Base-by-base conservation (phyloP, 1,140 invertebrate genomes). In the Elymnias hypermnestra region DNA sequence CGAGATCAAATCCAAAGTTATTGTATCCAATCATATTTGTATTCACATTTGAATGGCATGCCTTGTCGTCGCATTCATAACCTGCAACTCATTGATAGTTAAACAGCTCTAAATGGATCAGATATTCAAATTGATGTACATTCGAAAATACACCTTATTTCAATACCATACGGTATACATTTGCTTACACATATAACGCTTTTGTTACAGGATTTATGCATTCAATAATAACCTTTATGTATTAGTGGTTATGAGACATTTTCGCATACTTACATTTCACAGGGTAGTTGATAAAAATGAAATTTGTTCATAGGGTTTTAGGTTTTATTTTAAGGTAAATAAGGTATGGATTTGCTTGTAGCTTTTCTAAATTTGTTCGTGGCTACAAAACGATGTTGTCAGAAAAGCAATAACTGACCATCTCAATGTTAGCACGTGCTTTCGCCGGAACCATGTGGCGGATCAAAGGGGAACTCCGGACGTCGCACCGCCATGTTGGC, bases 381-480 rank as follows among this genome's bases (percentile, higher is more conserved):
- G 21, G 10, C 7, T 33, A 49, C 14, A 31, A 33, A 43, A 33
- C 15, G 29, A 44, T 25, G 35, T 57, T 48, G 21, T 49, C 21
- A 44, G 54, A 57, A 56, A 56, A 53, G 44, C 40, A 42, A 53
- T 57, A 57, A 57, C 49, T 57, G 54, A 52, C 48, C 54, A 52
- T 40, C 54, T 38, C 47, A 55, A 55, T 15, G 36, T 45, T 28
- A 21, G 46, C 49, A 63, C 60, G 63, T 51, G 59, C 36, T 26
- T 36, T 18, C 44, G 19, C 52, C 57, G 49, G 52, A 55, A 37
- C 54, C 56, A 63, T 56, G 49, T 63, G 60, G 60, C 46, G 47
- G 52, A 63, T 63, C 56, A 63, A 63, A 63, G 51, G 19, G 25
- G 19, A 44, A 38, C 25, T 39, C 40, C 52, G 52, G 57, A 59